Evolutionary conservation across 2,888 invertebrate genomes (phyloP).

Genomic region (Cheilosia soror): DNA sequence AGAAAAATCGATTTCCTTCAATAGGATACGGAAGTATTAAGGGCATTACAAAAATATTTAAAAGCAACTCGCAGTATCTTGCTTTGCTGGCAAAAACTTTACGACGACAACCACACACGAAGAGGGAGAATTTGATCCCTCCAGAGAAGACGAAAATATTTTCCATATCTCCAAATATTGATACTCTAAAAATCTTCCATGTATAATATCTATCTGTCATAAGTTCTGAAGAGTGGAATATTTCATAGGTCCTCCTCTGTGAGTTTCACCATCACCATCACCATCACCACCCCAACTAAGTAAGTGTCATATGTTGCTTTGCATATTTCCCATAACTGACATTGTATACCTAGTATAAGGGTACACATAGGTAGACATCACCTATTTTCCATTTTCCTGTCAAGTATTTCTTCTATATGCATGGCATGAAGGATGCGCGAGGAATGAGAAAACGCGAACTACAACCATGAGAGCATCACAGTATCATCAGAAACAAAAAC

Average conservation of each 20-base stretch:
- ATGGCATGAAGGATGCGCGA: not conserved
- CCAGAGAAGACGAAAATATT: slow-evolving; percentile 36
- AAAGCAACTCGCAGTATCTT: not conserved
- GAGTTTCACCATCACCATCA: slow-evolving; percentile 13
- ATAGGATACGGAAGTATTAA: slow-evolving; percentile 15
- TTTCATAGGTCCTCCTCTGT: slow-evolving; percentile 44
- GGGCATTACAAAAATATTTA: slow-evolving; percentile 17
- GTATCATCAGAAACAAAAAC: slow-evolving; percentile 31
- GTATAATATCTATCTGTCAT: slow-evolving; percentile 49
- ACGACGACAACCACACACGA: slow-evolving; percentile 7
- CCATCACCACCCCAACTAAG: slow-evolving; percentile 19
- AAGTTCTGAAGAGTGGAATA: slow-evolving; percentile 39
- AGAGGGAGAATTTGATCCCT: not conserved
- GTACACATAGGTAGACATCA: slow-evolving; percentile 37
- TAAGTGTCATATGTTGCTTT: slow-evolving; percentile 59
- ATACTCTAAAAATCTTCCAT: slow-evolving; percentile 43
- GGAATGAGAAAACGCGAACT: slow-evolving; percentile 42
- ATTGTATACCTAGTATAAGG: slow-evolving; percentile 13
- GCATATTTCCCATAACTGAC: slow-evolving; percentile 53
- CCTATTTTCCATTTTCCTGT: slow-evolving; percentile 72
- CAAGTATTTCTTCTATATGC: slow-evolving; percentile 56
- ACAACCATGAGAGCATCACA: slow-evolving; percentile 46
- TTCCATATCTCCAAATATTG: slow-evolving; percentile 56
- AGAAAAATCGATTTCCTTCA: slow-evolving; percentile 7
- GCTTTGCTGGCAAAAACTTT: not conserved